Evolutionary conservation across 2,888 invertebrate species (phyloP).

Genomic region (Bimastos eiseni): DNA sequence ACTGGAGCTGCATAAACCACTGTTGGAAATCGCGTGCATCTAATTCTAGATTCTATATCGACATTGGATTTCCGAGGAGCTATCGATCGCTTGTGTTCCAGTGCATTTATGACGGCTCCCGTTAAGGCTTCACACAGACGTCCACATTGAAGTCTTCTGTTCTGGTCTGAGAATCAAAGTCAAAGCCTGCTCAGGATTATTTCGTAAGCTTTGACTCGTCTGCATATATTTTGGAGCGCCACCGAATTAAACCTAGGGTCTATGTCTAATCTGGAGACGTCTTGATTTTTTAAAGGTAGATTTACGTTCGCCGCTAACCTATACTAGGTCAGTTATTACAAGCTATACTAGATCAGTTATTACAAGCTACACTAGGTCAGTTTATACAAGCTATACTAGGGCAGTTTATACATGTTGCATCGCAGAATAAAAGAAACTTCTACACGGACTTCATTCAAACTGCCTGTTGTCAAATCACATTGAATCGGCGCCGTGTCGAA

Average conservation of each 20-base stretch:
- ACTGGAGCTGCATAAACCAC: not conserved
- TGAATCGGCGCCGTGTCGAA: not conserved
- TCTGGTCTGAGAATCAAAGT: not conserved
- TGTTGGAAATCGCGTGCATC: not conserved
- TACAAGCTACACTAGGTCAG: no score
- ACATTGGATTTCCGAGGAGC: not conserved
- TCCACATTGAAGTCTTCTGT: not conserved
- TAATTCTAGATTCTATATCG: constrained; percentile 3
- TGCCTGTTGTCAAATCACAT: not conserved
- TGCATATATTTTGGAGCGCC: not conserved
- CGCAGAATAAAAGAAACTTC: not conserved
- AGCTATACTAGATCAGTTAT: not conserved
- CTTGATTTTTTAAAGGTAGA: not conserved
- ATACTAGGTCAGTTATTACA: not conserved
- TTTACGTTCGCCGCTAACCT: not conserved
- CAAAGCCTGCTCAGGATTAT: not conserved
- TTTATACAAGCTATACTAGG: no score
- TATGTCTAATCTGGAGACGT: not conserved
- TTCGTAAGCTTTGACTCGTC: not conserved
- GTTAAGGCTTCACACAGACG: not conserved
- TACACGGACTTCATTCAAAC: not conserved
- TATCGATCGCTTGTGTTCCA: not conserved
- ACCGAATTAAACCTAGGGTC: not conserved
- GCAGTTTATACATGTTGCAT: no score
- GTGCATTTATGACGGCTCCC: not conserved